These are phyloP conservation scores for Danionella dracula DNA, from an alignment of 2,797 vertebrate genomes.

Conservation along the genomic window DNA sequence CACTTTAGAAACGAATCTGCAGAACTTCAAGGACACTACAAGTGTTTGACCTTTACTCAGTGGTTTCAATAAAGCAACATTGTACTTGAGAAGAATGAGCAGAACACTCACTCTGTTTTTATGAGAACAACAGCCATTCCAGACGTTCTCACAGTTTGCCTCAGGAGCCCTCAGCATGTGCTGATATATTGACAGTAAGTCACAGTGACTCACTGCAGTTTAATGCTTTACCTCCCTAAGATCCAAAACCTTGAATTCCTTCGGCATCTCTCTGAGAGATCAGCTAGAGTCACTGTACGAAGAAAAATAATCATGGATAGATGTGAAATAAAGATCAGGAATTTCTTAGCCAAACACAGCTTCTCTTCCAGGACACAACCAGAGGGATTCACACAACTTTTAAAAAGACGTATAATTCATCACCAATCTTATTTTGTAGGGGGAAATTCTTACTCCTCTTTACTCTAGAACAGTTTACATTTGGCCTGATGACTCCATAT, in stretches of 20 bases:
- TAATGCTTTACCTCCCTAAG: constrained; percentile 9
- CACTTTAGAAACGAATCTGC: neutral
- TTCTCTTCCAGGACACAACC: neutral
- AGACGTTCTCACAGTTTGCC: constrained; percentile 14
- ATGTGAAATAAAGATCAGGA: neutral
- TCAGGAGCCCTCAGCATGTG: constrained; percentile 2
- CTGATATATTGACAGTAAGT: constrained; percentile 14
- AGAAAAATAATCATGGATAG: constrained; percentile 1
- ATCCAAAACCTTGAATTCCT: constrained; percentile 9
- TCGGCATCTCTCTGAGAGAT: neutral
- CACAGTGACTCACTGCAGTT: constrained; percentile 32
- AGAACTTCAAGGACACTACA: neutral
- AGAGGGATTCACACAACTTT: neutral
- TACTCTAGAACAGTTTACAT: constrained; percentile 9
- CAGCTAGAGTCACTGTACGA: constrained; percentile 18
- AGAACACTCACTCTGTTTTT: neutral
- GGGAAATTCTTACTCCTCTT: neutral
- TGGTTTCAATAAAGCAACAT: neutral
- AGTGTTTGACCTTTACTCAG: neutral
- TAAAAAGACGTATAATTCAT: neutral
- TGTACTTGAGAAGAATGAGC: neutral
- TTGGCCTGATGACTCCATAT: constrained; percentile 4
- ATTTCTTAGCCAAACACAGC: neutral
- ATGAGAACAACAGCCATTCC: neutral
- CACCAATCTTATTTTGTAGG: neutral